Conservation (phyloP, 1,140 invertebrate species). For the Magallana angulata region DNA sequence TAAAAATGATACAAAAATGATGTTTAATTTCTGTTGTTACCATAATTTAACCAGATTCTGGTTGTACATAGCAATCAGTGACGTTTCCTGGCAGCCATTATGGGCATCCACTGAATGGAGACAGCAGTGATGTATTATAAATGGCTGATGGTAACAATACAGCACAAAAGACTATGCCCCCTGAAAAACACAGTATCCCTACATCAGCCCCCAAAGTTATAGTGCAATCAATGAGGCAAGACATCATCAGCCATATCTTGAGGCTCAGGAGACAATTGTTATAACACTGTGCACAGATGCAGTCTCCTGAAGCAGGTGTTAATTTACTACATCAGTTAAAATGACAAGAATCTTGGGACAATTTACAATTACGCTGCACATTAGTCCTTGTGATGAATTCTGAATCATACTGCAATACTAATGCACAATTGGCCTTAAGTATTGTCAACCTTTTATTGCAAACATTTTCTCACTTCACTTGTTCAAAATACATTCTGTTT, state of each 20-base stretch:
- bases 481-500: no score
- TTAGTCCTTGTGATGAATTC: no score
- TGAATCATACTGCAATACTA: no score
- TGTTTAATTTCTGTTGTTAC: not conserved
- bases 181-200: not conserved
- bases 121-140: not conserved
- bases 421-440: no score
- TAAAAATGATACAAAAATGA: constrained; percentile 29
- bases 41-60: constrained; percentile 4
- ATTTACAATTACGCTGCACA: no score
- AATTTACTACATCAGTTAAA: not conserved
- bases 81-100: constrained; percentile 11
- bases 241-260: not conserved
- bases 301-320: not conserved
- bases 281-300: not conserved
- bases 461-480: no score
- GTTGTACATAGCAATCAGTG: constrained; percentile 5
- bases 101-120: not conserved
- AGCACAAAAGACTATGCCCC: not conserved
- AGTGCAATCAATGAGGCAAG: constrained; percentile 11
- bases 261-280: not conserved
- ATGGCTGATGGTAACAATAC: not conserved
- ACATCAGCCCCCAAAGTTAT: not conserved
- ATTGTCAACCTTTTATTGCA: no score
- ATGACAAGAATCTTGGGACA: no score